Percentiles rank a stretch among this genome's conserved stretches.
Conservation (phyloP, 2,888 invertebrate species). For the Drosophila mulleri region DNA sequence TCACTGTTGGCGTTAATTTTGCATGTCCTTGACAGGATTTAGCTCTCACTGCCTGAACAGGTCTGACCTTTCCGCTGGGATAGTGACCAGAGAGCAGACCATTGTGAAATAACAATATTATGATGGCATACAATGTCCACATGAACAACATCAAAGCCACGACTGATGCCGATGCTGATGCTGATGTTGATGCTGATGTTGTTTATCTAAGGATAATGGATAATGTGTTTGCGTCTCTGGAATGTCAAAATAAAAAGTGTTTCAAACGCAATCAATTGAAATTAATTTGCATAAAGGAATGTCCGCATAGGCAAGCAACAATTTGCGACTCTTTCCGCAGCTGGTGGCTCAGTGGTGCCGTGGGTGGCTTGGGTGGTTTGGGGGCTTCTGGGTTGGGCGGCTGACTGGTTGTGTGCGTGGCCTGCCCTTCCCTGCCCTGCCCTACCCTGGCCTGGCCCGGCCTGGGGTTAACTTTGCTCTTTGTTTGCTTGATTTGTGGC, state of each 20-base stretch:
- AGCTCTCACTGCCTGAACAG: neutral
- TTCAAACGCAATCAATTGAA: conserved; percentile 78
- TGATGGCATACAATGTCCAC: conserved; percentile 66
- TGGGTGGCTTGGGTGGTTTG: neutral
- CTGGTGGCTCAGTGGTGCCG: conserved; percentile 16
- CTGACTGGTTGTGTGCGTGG: neutral
- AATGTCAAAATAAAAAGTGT: conserved; percentile 77
- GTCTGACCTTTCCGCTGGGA: conserved; percentile 2
- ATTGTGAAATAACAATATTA: conserved; percentile 53
- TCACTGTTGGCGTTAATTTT: conserved; percentile 6
- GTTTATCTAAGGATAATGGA: conserved; percentile 72
- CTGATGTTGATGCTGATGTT: conserved; percentile 17
- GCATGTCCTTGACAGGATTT: conserved; percentile 8
- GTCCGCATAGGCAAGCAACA: conserved; percentile 58
- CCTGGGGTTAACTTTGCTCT: conserved; percentile 53
- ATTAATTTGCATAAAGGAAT: conserved; percentile 81
- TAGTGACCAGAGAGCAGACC: neutral
- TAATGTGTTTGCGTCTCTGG: conserved; percentile 67
- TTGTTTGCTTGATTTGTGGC: conserved; percentile 68
- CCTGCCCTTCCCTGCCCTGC: neutral
- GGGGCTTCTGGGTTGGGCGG: neutral
- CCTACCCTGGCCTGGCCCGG: conserved; percentile 5
- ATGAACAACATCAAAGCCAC: conserved; percentile 71
- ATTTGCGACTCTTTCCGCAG: conserved; percentile 32
- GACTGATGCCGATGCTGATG: neutral